A percentile compares a stretch with the other conserved stretches of the same genome.
Conservation (phyloP, 2,888 invertebrate genomes). For the Odontocerum albicorne region DNA sequence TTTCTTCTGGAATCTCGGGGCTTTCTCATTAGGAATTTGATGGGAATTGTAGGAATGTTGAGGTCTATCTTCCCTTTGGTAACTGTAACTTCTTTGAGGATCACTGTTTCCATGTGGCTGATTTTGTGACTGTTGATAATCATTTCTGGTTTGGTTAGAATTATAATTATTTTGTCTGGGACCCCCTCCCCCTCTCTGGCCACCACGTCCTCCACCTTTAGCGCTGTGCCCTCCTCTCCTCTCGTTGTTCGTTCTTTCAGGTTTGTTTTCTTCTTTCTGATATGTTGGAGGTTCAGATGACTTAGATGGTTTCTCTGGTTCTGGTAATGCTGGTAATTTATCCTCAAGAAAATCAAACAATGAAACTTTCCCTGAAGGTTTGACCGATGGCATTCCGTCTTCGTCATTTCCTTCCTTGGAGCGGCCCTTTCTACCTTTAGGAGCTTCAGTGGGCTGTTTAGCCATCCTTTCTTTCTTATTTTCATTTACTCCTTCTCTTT, state of each 20-base stretch:
- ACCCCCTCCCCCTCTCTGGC: conserved; percentile 11
- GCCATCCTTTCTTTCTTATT: conserved; percentile 50
- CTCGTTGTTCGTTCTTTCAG: conserved; percentile 36
- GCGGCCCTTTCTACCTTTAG: conserved; percentile 53
- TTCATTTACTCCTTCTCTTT: conserved; percentile 55
- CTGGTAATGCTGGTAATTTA: conserved; percentile 65
- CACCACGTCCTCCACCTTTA: conserved; percentile 37
- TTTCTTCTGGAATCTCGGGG: conserved; percentile 64
- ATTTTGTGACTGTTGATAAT: conserved; percentile 41
- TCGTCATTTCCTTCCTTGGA: conserved; percentile 55
- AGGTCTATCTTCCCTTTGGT: conserved; percentile 34
- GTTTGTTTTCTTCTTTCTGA: conserved; percentile 35
- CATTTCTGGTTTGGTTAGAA: conserved; percentile 39
- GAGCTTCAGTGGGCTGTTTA: conserved; percentile 47
- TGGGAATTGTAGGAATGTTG: conserved; percentile 38
- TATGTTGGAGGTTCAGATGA: conserved; percentile 32
- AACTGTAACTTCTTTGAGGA: conserved; percentile 33
- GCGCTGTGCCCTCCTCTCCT: conserved; percentile 41
- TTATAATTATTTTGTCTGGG: conserved; percentile 34
- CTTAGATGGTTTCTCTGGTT: conserved; percentile 47
- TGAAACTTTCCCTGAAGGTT: conserved; percentile 79
- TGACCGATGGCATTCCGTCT: conserved; percentile 59
- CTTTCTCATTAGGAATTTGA: conserved; percentile 51
- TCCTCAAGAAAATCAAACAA: conserved; percentile 82
- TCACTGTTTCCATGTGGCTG: conserved; percentile 21